Base-by-base conservation (phyloP, 2,797 vertebrate species). In the Pteronotus mesoamericanus region DNA sequence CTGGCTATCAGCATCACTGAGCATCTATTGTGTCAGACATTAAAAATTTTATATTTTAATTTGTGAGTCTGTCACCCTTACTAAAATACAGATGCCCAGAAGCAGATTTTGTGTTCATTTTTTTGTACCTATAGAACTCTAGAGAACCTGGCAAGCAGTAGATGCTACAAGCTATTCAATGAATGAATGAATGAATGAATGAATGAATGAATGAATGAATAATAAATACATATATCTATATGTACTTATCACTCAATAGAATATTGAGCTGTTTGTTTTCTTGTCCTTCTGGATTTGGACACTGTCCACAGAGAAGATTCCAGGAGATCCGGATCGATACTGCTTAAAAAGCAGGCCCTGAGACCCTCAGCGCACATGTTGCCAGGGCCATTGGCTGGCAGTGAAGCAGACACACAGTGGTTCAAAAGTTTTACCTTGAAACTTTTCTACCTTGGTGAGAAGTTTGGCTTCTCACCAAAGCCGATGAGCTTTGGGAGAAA, bases 291-390 rank as follows among this genome's bases (percentile, higher is more conserved):
- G 44, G 5, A 5, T 75, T 48, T 94, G 16, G 34, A 53, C 42
- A 39, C 19, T 90, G 26, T 71, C 18, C 34, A 82, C 29, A 79
- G 2, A 90, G 11, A 89, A 10, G 5, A 68, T 83, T 94, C 46
- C 32, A 57, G 46, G 48, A 90, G n/a, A 66, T 68, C 39, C 51
- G 48, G 3, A 72, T 91, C 55, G 77, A 53, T 59, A 51, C 16
- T 48, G 0, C 21, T 48, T 92, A 78, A 89, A 80, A 64, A 92
- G 89, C 61, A 80, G 14, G n/a, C 42, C 42, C 18, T 15, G 37
- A 48, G 14, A 55, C 71, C 39, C 6, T 44, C 0, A 34, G 44
- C 12, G 4, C 1, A 6, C 0, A 0, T 48, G 6, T 24, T 44
- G 12, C 55, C 53, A 42, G 26, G 29, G 24, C 14, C 46, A 24